These are phyloP conservation scores for Magallana ariakensis DNA, from an alignment of 1,140 invertebrate genomes.

Conservation along the genomic window DNA sequence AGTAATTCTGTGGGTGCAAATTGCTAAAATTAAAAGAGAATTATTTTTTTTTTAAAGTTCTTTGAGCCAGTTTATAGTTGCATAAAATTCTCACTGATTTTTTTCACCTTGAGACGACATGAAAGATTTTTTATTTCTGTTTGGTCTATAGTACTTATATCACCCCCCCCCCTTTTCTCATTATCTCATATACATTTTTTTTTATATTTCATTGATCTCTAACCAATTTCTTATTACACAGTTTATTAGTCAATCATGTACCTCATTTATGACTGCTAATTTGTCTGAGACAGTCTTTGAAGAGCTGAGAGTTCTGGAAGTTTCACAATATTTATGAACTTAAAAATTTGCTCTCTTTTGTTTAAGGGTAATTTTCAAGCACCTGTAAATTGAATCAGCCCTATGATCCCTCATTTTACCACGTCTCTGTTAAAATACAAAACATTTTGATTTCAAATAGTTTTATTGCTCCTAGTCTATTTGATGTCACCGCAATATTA, in stretches of 20 bases:
- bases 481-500: constrained; percentile 14
- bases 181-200: neutral
- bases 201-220: neutral
- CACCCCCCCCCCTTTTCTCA: too few species aligned
- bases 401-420: neutral
- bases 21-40: too few species aligned
- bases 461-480: neutral
- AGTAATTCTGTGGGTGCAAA: too few species aligned
- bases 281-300: constrained; percentile 5
- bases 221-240: neutral
- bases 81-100: too few species aligned
- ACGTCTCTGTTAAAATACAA: constrained; percentile 26
- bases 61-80: too few species aligned
- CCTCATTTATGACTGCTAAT: neutral
- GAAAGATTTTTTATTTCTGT: too few species aligned
- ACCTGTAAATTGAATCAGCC: constrained; percentile 25
- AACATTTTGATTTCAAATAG: constrained; percentile 19
- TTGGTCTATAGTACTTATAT: too few species aligned
- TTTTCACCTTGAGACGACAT: too few species aligned
- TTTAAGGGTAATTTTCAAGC: constrained; percentile 32
- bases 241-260: neutral
- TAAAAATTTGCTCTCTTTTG: constrained; percentile 9
- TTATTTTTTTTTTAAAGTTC: too few species aligned
- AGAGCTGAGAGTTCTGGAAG: neutral
- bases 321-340: constrained; percentile 3